Base-by-base conservation (phyloP, 2,113 vertebrate species). In the Lepisosteus oculatus region DNA sequence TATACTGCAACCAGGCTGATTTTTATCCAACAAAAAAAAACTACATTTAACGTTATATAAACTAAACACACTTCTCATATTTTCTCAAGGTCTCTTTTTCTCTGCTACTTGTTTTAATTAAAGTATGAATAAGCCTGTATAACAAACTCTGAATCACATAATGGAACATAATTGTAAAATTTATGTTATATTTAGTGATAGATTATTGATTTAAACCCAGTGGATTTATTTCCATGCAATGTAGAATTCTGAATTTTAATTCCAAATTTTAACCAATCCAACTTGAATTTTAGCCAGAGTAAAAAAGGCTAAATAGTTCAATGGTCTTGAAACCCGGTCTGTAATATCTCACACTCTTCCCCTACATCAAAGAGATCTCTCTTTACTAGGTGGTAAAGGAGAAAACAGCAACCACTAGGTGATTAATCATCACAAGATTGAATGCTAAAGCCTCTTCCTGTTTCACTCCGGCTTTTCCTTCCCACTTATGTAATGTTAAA, bases 351-450 rank as follows among this genome's bases (percentile, higher is more conserved):
- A 61, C 62, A 1, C 62, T 9, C 17, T n/a, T 17, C 3, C 8
- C 5, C 12, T 6, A 41, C 13, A 64, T 43, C 62, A 42, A n/a
- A 64, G n/a, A 64, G 17, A 43, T 17, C 62, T 64, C 17, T 6
- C 17, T 64, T 29, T 6, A 11, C 6, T 56, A 69, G 68, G 68
- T 44, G 68, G 56, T 61, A 57, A 69, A 13, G 13, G 13, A 65
- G 51, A 55, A 71, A 61, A 71, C 12, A 17, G n/a, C 62, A 45
- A n/a, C 71, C 43, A 54, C 17, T 42, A 51, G 51, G 45, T 63
- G 66, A 69, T 72, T 67, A 47, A 54, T 74, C 65, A 64, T 64
- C 51, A 42, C 41, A 55, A 43, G n/a, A 55, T 57, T 57, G 12
- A 66, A 57, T 64, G 15, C 1, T 17, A 15, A 44, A 9, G 73